Evolutionary conservation across 2,113 vertebrate genomes (phyloP).

Genomic region (Muscicapa adusta): DNA sequence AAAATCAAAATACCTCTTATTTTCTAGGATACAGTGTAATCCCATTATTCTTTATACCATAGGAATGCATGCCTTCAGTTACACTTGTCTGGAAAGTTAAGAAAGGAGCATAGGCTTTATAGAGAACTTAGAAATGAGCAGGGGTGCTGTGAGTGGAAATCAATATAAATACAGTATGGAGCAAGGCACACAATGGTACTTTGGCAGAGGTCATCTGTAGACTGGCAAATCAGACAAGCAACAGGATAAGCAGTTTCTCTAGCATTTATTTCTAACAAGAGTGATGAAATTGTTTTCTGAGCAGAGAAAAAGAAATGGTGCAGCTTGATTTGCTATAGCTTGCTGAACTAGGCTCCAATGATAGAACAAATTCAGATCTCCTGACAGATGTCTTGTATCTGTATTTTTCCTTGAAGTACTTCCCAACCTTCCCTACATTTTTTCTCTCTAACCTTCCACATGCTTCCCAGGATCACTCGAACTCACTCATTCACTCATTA

Average conservation of each 20-base stretch:
- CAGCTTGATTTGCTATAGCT: neutral
- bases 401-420: neutral
- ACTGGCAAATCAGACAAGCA: neutral
- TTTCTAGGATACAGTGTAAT: neutral
- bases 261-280: neutral
- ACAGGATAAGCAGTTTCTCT: neutral
- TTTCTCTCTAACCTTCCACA: neutral
- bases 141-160: neutral
- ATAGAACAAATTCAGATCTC: neutral
- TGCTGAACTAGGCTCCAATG: neutral
- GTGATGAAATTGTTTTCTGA: neutral
- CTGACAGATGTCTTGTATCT: neutral
- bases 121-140: neutral
- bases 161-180: conserved; percentile 1
- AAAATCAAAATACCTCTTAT: neutral
- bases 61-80: neutral
- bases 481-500: neutral
- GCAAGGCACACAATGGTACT: neutral
- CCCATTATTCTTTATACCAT: neutral
- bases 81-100: neutral
- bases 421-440: neutral
- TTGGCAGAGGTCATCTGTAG: neutral
- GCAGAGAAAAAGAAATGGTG: neutral
- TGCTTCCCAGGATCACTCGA: neutral
- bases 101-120: neutral